Conservation (phyloP, 2,797 vertebrate genomes). For the Crocodylus rhombifer region DNA sequence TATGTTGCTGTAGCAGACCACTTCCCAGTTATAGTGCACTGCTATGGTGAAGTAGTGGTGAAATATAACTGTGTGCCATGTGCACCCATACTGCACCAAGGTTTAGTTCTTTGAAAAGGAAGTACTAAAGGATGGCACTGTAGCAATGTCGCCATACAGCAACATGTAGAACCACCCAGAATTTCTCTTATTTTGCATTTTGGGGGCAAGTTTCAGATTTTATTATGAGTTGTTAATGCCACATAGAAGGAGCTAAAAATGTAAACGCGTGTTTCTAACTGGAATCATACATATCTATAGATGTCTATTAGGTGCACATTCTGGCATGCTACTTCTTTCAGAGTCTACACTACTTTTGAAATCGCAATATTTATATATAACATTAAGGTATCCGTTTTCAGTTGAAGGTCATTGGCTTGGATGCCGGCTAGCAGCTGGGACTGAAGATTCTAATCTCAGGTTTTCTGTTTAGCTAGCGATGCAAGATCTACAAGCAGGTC, state of each 20-base stretch:
- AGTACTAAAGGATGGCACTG: too few species aligned
- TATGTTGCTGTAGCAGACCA: too few species aligned
- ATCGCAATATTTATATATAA: not conserved
- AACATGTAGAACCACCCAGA: too few species aligned
- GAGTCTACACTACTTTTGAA: slow-evolving; percentile 6
- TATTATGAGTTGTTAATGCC: not conserved
- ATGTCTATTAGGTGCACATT: not conserved
- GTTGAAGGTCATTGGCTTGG: not conserved
- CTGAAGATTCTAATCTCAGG: not conserved
- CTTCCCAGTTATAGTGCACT: too few species aligned
- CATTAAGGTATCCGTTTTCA: not conserved
- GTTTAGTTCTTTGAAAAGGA: too few species aligned
- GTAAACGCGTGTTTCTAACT: not conserved
- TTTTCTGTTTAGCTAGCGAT: not conserved
- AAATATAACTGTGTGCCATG: too few species aligned
- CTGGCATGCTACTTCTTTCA: not conserved
- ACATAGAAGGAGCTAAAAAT: not conserved
- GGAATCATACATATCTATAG: not conserved
- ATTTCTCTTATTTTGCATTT: not conserved
- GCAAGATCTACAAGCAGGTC: not conserved
- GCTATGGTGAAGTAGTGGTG: too few species aligned
- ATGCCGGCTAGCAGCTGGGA: not conserved
- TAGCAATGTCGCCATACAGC: too few species aligned
- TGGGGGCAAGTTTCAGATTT: not conserved
- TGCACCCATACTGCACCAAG: too few species aligned